Conservation (phyloP, 2,113 vertebrate genomes). For the Crotalus tigris region DNA sequence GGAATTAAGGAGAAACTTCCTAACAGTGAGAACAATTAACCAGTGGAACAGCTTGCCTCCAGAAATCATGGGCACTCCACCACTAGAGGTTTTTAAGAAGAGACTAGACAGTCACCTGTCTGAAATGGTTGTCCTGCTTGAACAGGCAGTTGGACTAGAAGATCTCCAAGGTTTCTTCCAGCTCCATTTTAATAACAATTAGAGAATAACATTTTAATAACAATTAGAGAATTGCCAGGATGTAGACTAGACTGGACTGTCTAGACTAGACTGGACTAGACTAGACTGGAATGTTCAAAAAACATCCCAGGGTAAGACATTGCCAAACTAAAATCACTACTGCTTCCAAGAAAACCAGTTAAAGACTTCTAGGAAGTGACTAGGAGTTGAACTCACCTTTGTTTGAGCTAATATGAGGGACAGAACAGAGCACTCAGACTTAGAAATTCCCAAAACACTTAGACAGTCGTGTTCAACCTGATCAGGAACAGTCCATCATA, state of each 20-base stretch:
- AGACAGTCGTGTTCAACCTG: neutral
- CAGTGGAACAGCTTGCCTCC: too few species aligned
- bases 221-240: neutral
- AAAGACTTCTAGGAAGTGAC: neutral
- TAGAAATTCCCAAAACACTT: neutral
- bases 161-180: neutral
- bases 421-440: neutral
- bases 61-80: accelerated
- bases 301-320: neutral
- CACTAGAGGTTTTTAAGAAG: too few species aligned
- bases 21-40: too few species aligned
- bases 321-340: neutral
- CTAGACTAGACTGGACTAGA: too few species aligned
- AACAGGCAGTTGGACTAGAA: neutral
- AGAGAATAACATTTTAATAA: neutral
- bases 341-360: neutral
- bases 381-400: neutral
- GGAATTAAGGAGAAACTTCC: too few species aligned
- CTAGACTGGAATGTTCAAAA: neutral
- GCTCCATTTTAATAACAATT: neutral
- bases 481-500: neutral
- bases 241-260: neutral
- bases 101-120: too few species aligned
- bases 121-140: neutral
- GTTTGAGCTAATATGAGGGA: neutral